These are phyloP conservation scores for Icerya purchasi DNA, from an alignment of 2,888 invertebrate species.

Conservation along the genomic window DNA sequence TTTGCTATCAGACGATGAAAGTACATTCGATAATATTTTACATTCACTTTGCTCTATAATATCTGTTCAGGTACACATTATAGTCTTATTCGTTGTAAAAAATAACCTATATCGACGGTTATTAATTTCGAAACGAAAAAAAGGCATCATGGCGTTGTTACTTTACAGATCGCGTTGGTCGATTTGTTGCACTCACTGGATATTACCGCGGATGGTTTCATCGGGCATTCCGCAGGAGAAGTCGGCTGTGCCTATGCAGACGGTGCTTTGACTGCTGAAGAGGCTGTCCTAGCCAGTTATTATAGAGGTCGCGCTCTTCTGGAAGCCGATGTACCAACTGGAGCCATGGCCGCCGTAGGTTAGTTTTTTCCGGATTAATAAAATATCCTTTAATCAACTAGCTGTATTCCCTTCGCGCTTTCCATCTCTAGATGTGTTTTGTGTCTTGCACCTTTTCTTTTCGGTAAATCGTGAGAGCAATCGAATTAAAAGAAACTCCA, in stretches of 20 bases:
- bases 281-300: slow-evolving; percentile 81
- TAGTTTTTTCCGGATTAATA: slow-evolving; percentile 16
- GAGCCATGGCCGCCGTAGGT: slow-evolving; percentile 83
- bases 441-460: too few relatives aligned
- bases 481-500: too few relatives aligned
- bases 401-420: too few relatives aligned
- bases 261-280: slow-evolving; percentile 79
- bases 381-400: too few relatives aligned
- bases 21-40: slow-evolving; percentile 13
- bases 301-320: slow-evolving; percentile 70
- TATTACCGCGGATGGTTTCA: slow-evolving; percentile 74
- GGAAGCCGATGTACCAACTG: slow-evolving; percentile 46
- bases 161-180: slow-evolving; percentile 65
- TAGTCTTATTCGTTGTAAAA: neutral
- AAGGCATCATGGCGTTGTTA: neutral
- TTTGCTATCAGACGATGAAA: slow-evolving; percentile 12
- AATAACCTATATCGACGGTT: neutral
- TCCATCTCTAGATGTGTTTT: too few relatives aligned
- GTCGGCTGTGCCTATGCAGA: slow-evolving; percentile 42
- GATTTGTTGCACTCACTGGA: slow-evolving; percentile 56
- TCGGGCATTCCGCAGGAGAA: slow-evolving; percentile 62
- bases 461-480: too few relatives aligned
- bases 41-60: slow-evolving; percentile 36
- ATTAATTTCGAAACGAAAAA: neutral
- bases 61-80: slow-evolving; percentile 32